Conservation (phyloP, 2,797 vertebrate species). For the Sebastes aleutianus region DNA sequence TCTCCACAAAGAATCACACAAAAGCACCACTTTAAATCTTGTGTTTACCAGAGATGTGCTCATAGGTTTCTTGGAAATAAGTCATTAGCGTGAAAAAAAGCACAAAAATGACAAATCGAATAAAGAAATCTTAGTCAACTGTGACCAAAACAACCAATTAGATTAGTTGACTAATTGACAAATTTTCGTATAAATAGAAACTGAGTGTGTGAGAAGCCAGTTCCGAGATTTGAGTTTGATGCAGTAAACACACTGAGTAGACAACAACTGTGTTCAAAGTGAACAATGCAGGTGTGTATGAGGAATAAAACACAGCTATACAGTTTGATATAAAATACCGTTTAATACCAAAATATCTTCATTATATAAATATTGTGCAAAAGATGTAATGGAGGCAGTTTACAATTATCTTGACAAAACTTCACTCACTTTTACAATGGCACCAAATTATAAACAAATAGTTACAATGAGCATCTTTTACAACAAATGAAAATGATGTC, state of each 20-base stretch:
- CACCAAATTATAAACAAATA: background rate
- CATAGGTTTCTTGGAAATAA: no score
- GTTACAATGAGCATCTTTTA: background rate
- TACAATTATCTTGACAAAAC: background rate
- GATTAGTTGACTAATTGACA: no score
- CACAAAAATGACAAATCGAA: no score
- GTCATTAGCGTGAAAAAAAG: no score
- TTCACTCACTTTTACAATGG: background rate
- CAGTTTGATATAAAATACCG: constrained; percentile 48
- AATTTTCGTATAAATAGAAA: background rate
- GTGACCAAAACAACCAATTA: no score
- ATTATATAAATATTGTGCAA: constrained; percentile 72
- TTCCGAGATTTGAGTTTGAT: constrained; percentile 29
- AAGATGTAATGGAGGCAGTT: constrained; percentile 22
- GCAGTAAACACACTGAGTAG: constrained; percentile 16
- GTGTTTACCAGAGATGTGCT: no score
- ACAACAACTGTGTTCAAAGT: background rate
- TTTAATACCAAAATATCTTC: constrained; percentile 71
- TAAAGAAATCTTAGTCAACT: no score
- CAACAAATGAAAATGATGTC: background rate
- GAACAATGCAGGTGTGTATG: background rate
- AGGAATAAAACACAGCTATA: background rate
- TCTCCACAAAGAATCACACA: no score
- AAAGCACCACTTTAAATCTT: no score
- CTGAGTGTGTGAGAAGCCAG: background rate